Evolutionary conservation across 2,113 vertebrate species (phyloP).

Genomic region (Sphyrna mokarran): DNA sequence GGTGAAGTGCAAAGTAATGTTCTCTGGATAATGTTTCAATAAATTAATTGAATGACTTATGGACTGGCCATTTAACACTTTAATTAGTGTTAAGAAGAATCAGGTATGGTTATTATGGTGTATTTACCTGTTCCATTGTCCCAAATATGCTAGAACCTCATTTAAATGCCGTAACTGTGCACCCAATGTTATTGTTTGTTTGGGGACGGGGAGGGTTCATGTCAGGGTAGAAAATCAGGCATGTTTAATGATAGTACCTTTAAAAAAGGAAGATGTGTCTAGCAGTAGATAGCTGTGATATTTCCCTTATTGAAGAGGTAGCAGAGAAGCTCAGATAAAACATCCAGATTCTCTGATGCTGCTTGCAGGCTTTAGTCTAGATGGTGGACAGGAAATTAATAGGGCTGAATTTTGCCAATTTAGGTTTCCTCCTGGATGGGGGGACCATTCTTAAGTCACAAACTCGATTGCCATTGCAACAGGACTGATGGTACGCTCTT

Average conservation of each 20-base stretch:
- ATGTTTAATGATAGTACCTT: background rate
- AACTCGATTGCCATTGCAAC: background rate
- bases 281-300: background rate
- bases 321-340: background rate
- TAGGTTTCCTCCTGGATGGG: background rate
- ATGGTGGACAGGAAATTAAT: background rate
- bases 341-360: background rate
- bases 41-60: no score
- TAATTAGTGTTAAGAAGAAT: no score
- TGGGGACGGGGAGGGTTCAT: no score
- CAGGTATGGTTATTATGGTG: no score
- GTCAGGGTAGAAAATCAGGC: background rate
- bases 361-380: background rate
- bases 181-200: background rate
- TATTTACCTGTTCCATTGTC: no score
- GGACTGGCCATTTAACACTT: no score
- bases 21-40: no score
- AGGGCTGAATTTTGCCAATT: background rate
- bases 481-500: background rate
- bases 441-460: background rate
- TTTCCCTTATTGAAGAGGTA: background rate
- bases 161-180: no score
- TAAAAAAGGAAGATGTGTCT: background rate
- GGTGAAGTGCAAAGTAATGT: no score
- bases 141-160: no score